These are phyloP conservation scores for Vanessa cardui DNA, from an alignment of 2,888 invertebrate genomes.

Conservation along the genomic window DNA sequence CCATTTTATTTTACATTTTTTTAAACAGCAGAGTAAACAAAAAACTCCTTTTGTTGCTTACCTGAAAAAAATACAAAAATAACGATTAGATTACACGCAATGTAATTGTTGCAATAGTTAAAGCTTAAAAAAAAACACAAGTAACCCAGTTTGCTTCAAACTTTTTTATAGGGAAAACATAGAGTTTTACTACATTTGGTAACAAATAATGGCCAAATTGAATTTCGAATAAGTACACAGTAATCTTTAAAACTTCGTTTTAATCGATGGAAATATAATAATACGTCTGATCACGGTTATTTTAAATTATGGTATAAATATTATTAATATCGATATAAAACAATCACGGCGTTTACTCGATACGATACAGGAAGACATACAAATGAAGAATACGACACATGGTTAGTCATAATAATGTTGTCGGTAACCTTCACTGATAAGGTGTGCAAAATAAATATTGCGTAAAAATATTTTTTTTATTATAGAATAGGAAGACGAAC, in stretches of 20 bases:
- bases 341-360: background rate
- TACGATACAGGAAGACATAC: background rate
- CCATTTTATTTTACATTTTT: constrained; percentile 8
- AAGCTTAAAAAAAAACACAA: constrained; percentile 10
- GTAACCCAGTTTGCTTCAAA: constrained; percentile 12
- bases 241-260: background rate
- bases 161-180: constrained; percentile 9
- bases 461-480: too few relatives aligned
- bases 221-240: constrained; percentile 4
- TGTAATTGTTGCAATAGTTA: constrained; percentile 23
- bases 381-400: background rate
- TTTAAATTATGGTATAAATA: background rate
- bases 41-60: constrained; percentile 34
- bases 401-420: too few relatives aligned
- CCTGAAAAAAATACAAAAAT: constrained; percentile 36
- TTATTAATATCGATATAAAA: background rate
- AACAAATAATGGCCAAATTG: too few relatives aligned
- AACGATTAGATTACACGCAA: constrained; percentile 24
- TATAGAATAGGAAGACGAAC: too few relatives aligned
- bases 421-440: too few relatives aligned
- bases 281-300: background rate
- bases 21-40: constrained; percentile 18
- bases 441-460: too few relatives aligned
- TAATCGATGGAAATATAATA: background rate
- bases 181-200: background rate